phyloP scores from a whole-genome alignment of 2,888 invertebrate species.

The Alcis repandata region DNA sequence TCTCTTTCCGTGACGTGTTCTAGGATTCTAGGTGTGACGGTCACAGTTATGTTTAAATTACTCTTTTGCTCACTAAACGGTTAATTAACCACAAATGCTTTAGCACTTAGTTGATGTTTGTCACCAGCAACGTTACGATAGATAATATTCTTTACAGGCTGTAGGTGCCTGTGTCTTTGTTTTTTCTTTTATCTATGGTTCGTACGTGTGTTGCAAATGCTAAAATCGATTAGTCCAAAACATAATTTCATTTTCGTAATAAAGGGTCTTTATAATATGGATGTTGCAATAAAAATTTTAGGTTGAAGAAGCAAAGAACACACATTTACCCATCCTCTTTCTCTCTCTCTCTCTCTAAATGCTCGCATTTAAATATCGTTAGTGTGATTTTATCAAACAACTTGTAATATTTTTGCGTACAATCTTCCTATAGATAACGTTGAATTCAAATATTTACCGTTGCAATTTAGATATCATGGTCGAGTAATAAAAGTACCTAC shows the following conservation, averaged over 20 bases:
- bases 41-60: slow-evolving; percentile 55
- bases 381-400: neutral
- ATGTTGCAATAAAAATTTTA: neutral
- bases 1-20: slow-evolving; percentile 59
- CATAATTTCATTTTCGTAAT: neutral
- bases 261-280: neutral
- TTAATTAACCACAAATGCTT: neutral
- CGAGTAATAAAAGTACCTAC: slow-evolving; percentile 37
- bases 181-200: no score
- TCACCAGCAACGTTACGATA: no score
- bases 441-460: slow-evolving; percentile 39
- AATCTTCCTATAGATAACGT: neutral
- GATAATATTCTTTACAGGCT: neutral
- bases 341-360: no score
- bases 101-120: no score
- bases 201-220: neutral
- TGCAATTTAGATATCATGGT: slow-evolving; percentile 56
- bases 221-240: neutral
- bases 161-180: no score
- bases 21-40: slow-evolving; percentile 50
- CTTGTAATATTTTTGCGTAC: neutral
- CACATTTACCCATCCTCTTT: no score
- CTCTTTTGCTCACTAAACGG: slow-evolving; percentile 30
- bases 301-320: no score
- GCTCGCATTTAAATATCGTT: no score